Conservation (phyloP, 2,113 vertebrate species). For the Glaucomys volans region DNA sequence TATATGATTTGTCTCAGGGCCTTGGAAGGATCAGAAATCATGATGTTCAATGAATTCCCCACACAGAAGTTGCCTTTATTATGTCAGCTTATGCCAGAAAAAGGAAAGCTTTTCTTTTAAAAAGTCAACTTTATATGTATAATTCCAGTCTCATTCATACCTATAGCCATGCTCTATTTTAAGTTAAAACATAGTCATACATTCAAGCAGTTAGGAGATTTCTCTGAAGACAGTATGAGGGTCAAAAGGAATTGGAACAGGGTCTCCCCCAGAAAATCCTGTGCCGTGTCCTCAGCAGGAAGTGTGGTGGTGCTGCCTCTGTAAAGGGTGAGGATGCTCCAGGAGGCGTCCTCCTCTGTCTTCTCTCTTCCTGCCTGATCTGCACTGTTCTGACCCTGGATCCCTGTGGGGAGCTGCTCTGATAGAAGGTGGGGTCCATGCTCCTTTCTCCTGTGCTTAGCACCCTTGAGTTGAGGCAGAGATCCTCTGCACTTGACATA, state of each 20-base stretch:
- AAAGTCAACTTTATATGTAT: neutral
- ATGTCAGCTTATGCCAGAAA: neutral
- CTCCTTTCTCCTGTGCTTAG: neutral
- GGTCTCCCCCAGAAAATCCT: neutral
- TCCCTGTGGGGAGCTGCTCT: accelerated
- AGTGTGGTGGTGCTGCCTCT: neutral
- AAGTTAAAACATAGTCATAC: too few relatives aligned
- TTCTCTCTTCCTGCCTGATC: neutral
- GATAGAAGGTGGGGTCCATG: neutral
- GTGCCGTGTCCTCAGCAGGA: accelerated
- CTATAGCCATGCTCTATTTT: neutral
- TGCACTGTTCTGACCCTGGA: neutral
- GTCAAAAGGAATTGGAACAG: neutral
- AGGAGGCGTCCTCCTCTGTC: too few relatives aligned
- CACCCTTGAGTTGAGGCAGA: too few relatives aligned
- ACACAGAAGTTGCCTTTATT: accelerated
- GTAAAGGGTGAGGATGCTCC: too few relatives aligned
- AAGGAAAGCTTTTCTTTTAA: neutral
- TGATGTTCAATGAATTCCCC: neutral
- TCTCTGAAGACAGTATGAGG: too few relatives aligned
- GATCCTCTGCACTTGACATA: neutral
- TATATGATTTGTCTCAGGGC: accelerated
- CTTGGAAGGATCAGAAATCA: neutral
- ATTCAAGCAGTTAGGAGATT: accelerated
- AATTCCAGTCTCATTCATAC: too few relatives aligned